Base-by-base conservation (phyloP, 1,140 invertebrate species). In the Mamestra configurata region DNA sequence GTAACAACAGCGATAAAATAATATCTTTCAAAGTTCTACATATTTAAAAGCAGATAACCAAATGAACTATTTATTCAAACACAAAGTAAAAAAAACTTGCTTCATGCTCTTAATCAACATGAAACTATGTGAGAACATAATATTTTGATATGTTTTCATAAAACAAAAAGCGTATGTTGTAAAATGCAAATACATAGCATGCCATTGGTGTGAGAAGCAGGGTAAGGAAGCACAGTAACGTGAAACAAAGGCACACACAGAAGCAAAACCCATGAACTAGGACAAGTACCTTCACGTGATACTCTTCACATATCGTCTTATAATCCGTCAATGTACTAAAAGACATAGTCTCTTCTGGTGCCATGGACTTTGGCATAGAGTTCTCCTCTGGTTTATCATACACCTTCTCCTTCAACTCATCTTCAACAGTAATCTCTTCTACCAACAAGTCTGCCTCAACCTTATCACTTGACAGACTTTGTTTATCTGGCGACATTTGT, bases 221-320 rank as follows among this genome's bases (percentile, higher is more conserved):
- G 13, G 81, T 75, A 76, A 89, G 46, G 64, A 89, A 77, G 77
- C 86, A 90, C 61, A 84, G 70, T 55, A 88, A 37, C 27, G 80
- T 84, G 46, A 79, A 80, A 57, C 88, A 75, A 31, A 88, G 55
- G 27, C 84, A 89, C 72, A 86, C 80, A 73, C 84, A 89, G 46
- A 86, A 84, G 66, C 84, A 88, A 73, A 84, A 73, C 61, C 83
- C 85, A 78, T 82, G 84, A 22, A 82, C 51, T 75, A 86, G 46
- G 15, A 80, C 43, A 22, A 89, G 79, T 94, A 95, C 95, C 95
- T 95, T 95, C 35, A 72, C 82, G 61, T 94, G 84, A 86, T 92
- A 95, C 66, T 95, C 95, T 87, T 95, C 95, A 84, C 93, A 93
- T 27, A 95, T 92, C 8, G 94, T 95, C 80, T 95, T 95, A 83